phyloP scores from a whole-genome alignment of 2,888 invertebrate species.

The Tetramorium bicarinatum region DNA sequence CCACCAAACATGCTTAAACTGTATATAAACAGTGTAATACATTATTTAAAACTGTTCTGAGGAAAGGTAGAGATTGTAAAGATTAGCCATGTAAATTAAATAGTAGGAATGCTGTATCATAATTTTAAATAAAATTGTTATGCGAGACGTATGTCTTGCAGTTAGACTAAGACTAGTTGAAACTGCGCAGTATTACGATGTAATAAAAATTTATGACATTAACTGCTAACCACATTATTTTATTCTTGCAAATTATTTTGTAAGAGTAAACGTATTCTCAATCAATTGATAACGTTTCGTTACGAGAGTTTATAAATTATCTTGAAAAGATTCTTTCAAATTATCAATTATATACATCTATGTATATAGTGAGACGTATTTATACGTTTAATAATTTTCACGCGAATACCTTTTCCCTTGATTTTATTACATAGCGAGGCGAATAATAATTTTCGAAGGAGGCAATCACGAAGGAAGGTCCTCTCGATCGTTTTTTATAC shows the following conservation, averaged over 20 bases:
- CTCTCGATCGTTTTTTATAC: conserved; percentile 58
- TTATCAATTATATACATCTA: neutral
- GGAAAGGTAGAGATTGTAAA: conserved; percentile 76
- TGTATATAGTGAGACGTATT: neutral
- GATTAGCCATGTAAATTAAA: conserved; percentile 75
- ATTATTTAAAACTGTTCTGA: conserved; percentile 52
- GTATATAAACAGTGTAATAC: conserved; percentile 51
- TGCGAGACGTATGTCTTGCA: conserved; percentile 66
- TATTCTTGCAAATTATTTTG: neutral
- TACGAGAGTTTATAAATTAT: neutral
- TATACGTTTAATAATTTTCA: neutral
- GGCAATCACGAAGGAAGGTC: neutral
- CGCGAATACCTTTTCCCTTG: neutral
- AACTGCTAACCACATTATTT: neutral
- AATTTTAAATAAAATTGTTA: conserved; percentile 74
- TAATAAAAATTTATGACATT: conserved; percentile 79
- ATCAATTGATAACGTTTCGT: too few relatives aligned
- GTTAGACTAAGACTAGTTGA: conserved; percentile 68
- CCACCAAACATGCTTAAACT: conserved; percentile 51
- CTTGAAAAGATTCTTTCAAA: neutral
- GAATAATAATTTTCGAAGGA: conserved; percentile 16
- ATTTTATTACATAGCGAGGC: neutral
- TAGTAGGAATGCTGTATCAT: conserved; percentile 76
- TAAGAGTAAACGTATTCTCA: neutral
- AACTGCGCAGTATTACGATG: conserved; percentile 83